Evolutionary conservation across 2,113 vertebrate species (phyloP).

Genomic region (Felis catus): DNA sequence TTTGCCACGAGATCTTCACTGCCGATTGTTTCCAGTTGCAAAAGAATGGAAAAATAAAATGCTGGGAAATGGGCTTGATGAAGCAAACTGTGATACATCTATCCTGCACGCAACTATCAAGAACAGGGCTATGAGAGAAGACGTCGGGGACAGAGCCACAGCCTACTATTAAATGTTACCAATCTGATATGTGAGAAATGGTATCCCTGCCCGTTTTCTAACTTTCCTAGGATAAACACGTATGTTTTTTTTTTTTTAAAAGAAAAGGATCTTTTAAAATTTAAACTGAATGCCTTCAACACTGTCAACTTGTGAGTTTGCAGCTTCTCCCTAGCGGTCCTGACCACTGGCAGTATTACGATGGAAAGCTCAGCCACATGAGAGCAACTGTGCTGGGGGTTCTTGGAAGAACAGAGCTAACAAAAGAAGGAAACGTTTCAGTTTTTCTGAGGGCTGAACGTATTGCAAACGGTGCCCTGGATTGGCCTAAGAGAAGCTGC

Average conservation of each 20-base stretch:
- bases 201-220: background rate
- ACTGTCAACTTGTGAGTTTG: background rate
- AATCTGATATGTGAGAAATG: background rate
- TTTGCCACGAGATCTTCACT: background rate
- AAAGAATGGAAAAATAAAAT: background rate
- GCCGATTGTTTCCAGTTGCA: background rate
- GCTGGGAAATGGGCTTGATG: background rate
- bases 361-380: background rate
- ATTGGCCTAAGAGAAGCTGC: background rate
- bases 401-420: background rate
- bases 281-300: background rate
- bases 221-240: background rate
- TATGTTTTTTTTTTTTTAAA: background rate
- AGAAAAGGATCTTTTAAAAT: constrained; percentile 13
- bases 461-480: background rate
- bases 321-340: background rate
- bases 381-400: background rate
- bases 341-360: background rate
- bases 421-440: background rate
- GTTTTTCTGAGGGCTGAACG: background rate
- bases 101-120: background rate
- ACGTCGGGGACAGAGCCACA: background rate
- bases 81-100: background rate
- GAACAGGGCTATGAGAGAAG: background rate
- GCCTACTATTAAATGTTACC: background rate